Conservation (phyloP, 2,113 vertebrate genomes). For the Amia ocellicauda region DNA sequence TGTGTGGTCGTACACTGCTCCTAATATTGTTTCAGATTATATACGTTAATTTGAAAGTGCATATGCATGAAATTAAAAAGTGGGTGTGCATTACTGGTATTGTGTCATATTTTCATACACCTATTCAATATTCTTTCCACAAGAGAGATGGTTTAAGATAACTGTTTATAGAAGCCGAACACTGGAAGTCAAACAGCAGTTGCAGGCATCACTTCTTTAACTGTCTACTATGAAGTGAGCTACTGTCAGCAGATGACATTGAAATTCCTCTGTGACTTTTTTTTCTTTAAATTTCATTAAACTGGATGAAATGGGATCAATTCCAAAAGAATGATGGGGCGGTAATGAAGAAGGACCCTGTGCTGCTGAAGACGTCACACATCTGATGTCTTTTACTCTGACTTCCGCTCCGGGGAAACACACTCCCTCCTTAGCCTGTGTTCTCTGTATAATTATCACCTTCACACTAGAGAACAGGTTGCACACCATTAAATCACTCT, state of each 20-base stretch:
- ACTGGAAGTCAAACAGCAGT: neutral
- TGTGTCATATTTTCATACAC: no score
- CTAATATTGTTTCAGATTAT: no score
- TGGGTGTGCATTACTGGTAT: no score
- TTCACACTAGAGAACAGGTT: slow-evolving; percentile 37
- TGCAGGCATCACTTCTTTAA: neutral
- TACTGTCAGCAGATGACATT: slow-evolving; percentile 23
- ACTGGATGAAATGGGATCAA: slow-evolving; percentile 48
- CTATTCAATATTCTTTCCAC: no score
- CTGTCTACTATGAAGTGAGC: neutral
- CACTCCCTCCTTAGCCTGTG: slow-evolving; percentile 26
- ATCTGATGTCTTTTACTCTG: slow-evolving; percentile 40
- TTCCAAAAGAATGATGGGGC: slow-evolving; percentile 46
- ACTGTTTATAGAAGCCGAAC: neutral
- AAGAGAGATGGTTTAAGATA: no score
- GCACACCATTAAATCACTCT: slow-evolving; percentile 46
- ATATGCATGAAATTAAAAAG: no score
- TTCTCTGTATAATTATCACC: slow-evolving; percentile 44
- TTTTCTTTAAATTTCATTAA: slow-evolving; percentile 54
- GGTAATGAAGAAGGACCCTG: slow-evolving; percentile 44
- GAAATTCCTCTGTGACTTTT: slow-evolving; percentile 42
- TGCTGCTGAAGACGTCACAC: slow-evolving; percentile 21
- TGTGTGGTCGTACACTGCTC: no score
- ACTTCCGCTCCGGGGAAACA: slow-evolving; percentile 25
- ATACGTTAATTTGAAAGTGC: no score